phyloP scores from a whole-genome alignment of 1,140 invertebrate genomes.

The Drosophila tropicalis region DNA sequence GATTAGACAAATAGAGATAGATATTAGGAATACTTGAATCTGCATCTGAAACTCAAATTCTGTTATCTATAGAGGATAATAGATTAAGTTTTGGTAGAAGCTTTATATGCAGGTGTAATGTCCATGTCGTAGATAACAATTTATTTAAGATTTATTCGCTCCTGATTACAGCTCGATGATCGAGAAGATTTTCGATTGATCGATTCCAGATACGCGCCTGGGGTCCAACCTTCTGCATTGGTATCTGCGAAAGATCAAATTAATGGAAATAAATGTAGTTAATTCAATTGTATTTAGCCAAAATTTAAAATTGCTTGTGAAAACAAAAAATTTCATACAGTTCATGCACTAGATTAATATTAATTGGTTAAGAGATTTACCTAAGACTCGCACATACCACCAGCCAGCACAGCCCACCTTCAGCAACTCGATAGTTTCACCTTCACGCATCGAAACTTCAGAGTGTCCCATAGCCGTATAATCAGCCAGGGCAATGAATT shows the following conservation, averaged over 20 bases:
- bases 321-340: background rate
- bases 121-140: slow-evolving; percentile 8
- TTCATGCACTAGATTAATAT: slow-evolving; percentile 20
- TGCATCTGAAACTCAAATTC: slow-evolving; percentile 43
- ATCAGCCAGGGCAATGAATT: slow-evolving; percentile 94
- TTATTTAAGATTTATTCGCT: slow-evolving; percentile 62
- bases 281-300: background rate
- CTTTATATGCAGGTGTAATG: background rate
- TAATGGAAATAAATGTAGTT: slow-evolving; percentile 18
- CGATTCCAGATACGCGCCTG: slow-evolving; percentile 95
- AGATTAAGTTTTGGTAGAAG: slow-evolving; percentile 48
- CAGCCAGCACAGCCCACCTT: slow-evolving; percentile 97
- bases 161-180: slow-evolving; percentile 85
- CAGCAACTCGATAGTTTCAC: slow-evolving; percentile 93
- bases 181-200: slow-evolving; percentile 89
- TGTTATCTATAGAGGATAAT: slow-evolving; percentile 41
- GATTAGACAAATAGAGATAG: slow-evolving; percentile 1
- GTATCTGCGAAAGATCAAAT: slow-evolving; percentile 83
- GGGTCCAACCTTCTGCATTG: slow-evolving; percentile 94
- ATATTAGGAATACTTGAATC: slow-evolving; percentile 15
- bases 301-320: background rate
- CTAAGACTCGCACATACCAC: slow-evolving; percentile 95
- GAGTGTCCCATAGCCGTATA: slow-evolving; percentile 94
- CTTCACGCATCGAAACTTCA: slow-evolving; percentile 94
- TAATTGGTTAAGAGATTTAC: slow-evolving; percentile 83